Conservation (phyloP, 2,888 invertebrate genomes). For the Drosophila kambysellisi region DNA sequence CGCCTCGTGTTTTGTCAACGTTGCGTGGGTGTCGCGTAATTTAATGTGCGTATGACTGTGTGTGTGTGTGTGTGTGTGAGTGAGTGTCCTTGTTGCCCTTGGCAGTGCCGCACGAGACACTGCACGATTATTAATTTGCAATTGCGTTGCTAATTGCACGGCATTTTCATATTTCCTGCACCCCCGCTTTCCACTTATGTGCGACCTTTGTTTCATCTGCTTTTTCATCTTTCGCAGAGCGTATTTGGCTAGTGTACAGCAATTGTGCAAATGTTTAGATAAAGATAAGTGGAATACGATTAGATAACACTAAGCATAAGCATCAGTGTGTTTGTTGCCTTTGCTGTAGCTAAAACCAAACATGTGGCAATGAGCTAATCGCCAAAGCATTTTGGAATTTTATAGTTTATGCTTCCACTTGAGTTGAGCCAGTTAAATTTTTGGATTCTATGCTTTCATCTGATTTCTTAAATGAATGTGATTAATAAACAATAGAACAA, state of each 20-base stretch:
- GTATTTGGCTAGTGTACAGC: constrained; percentile 18
- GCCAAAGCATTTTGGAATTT: constrained; percentile 37
- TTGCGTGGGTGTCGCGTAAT: constrained; percentile 47
- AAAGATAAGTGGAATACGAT: constrained; percentile 66
- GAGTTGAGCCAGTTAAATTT: constrained; percentile 35
- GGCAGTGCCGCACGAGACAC: constrained; percentile 57
- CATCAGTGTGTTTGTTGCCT: constrained; percentile 1
- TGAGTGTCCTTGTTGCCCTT: constrained; percentile 65
- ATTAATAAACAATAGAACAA: constrained; percentile 24
- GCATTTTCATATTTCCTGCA: constrained; percentile 17
- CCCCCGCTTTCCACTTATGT: background rate
- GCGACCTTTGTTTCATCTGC: constrained; percentile 21
- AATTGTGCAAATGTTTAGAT: constrained; percentile 62
- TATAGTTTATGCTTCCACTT: constrained; percentile 53
- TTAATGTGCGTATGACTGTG: constrained; percentile 18
- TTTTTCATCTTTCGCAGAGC: constrained; percentile 36
- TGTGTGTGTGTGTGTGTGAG: constrained; percentile 10
- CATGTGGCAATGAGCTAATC: constrained; percentile 50
- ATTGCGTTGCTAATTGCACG: constrained; percentile 78
- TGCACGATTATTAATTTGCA: constrained; percentile 79
- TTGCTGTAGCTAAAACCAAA: constrained; percentile 9
- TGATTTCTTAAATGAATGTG: background rate
- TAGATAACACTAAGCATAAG: constrained; percentile 57
- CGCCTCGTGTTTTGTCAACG: constrained; percentile 53
- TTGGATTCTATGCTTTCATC: constrained; percentile 24